Evolutionary conservation across 2,797 vertebrate species (phyloP), one percentile per base, ranked within the genome.

Genomic region (Acanthurus leucopareius): DNA sequence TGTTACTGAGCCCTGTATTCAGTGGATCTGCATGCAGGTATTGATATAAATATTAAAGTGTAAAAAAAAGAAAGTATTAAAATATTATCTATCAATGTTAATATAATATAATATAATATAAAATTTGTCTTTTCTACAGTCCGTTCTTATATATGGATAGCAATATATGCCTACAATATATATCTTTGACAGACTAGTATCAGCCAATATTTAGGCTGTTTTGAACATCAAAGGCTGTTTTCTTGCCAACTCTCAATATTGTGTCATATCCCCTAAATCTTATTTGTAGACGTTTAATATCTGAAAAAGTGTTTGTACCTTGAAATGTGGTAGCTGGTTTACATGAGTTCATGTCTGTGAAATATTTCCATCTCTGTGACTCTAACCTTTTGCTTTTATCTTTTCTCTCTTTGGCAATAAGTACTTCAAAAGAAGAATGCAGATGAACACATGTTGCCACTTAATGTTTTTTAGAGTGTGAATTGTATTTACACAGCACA

Each of bases 401-500:
- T 67, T 64, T 48, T n/a, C 45, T 75, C 35, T 69, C 72, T 53
- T 28, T n/a, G 49, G 47, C 48, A 76, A 15, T 74, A 72, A 64
- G 28, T 73, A 40, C 22, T 72, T 32, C 22, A 44, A 84, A 69
- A 72, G 53, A 72, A 75, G 44, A 79, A 73, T 65, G 42, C 25
- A 22, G 25, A 79, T 69, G 60, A 79, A 71, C 58, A 70, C 66
- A 64, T 71, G 63, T 71, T 53, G 64, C 19, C 59, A 32, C 56
- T 67, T 66, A 48, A 62, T 84, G 77, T 70, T 74, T 56, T 86
- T 83, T 54, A 71, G 35, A 64, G 70, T 77, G 69, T 74, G 61
- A 79, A 59, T 84, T 60, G 69, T 72, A 69, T 77, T 79, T 85
- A 67, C 65, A 75, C 73, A 73, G 68, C 75, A 66, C 69, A 73